A percentile compares a stretch with the other conserved stretches of the same genome.
Conservation (phyloP, 2,797 vertebrate species). For the Heliangelus exortis region DNA sequence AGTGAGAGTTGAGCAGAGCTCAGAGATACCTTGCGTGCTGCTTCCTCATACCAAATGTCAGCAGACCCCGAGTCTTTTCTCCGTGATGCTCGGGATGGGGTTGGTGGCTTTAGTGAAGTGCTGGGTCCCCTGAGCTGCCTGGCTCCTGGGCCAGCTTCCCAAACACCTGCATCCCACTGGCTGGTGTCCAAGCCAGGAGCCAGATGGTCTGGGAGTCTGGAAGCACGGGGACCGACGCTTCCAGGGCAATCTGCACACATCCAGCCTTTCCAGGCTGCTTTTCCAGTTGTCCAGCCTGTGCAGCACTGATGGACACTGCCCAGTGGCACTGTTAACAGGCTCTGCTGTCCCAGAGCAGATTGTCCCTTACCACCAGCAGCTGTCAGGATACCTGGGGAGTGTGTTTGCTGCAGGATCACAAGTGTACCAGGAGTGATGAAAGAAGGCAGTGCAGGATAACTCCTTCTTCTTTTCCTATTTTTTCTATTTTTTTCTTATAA, state of each 20-base stretch:
- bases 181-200: background rate
- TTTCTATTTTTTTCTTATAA: no score
- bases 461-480: no score
- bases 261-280: background rate
- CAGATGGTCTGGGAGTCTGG: conserved; percentile 42
- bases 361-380: conserved; percentile 29
- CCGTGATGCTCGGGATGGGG: background rate
- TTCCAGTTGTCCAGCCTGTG: background rate
- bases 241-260: background rate
- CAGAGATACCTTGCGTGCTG: background rate
- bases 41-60: background rate
- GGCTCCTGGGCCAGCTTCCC: background rate
- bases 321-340: background rate
- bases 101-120: background rate
- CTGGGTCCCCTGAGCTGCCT: background rate
- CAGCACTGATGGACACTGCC: conserved; percentile 10
- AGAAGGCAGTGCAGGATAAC: background rate
- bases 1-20: rapidly evolving
- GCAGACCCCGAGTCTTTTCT: background rate
- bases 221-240: background rate
- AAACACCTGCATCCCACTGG: background rate
- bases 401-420: background rate
- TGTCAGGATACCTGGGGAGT: background rate
- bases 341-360: conserved; percentile 24
- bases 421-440: background rate